phyloP scores from a whole-genome alignment of 2,113 vertebrate genomes.

The Bombycilla garrulus region DNA sequence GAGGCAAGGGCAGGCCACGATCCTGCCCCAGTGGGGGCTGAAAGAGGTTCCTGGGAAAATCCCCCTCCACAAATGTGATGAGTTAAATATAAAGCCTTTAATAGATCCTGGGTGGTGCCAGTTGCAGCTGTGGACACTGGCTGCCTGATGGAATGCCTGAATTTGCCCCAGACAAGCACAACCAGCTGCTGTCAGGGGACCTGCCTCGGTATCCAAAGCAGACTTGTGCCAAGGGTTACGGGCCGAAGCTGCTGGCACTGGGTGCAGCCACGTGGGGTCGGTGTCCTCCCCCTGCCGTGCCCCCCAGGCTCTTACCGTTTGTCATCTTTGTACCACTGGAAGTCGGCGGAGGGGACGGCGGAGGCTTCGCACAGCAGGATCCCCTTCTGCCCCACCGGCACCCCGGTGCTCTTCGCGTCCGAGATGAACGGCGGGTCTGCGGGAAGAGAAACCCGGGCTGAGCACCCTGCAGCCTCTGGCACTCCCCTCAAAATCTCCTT shows the following conservation, averaged over 20 bases:
- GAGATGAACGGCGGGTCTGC: constrained; percentile 89
- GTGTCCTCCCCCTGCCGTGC: accelerated
- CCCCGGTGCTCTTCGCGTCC: constrained; percentile 88
- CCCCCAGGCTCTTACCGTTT: constrained; percentile 76
- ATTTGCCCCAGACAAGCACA: not conserved
- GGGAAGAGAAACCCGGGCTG: not conserved
- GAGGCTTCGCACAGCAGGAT: constrained; percentile 91
- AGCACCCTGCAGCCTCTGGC: accelerated
- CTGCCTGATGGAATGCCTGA: not conserved
- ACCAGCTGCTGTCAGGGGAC: not conserved
- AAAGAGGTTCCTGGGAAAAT: not conserved
- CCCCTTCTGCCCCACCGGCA: constrained; percentile 87
- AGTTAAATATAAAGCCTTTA: not conserved
- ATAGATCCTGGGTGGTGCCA: accelerated
- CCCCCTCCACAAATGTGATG: accelerated
- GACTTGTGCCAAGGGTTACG: not conserved
- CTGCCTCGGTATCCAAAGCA: not conserved
- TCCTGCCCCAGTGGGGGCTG: not conserved
- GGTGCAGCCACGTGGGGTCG: accelerated
- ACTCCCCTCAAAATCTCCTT: not conserved
- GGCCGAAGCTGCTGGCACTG: accelerated
- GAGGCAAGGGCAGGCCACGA: accelerated
- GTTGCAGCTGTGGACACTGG: not conserved
- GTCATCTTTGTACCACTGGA: constrained; percentile 97
- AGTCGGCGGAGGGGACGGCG: constrained; percentile 88